Base-by-base conservation (phyloP, 1,140 invertebrate species). In the Ladona fulva region DNA sequence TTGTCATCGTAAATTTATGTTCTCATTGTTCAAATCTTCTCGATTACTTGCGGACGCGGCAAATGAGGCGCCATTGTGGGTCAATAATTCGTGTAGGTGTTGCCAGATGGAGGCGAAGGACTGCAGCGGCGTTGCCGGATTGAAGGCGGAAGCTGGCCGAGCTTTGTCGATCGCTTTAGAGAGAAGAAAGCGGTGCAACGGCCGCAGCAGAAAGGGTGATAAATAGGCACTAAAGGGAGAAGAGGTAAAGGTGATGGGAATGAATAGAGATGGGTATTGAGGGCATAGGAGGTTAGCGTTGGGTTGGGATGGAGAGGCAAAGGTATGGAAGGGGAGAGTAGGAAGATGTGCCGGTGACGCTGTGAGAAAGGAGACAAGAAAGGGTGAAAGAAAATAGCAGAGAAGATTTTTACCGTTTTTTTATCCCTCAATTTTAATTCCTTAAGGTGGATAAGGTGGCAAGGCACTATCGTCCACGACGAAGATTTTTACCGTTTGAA, bases 51-150 rank as follows among this genome's bases (percentile, higher is more conserved):
- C 52, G 52, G 52, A 66, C 52, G 16, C 52, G 3, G 16, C 52
- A 66, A 66, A 66, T 66, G 52, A 66, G 52, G 52, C 52, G 52
- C 52, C 52, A 66, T 66, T 66, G 52, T 66, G 52, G 52, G 52
- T 66, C 52, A 66, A 66, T 66, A 66, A 66, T 66, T 66, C 52
- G 52, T 66, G 52, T 3, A 66, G 52, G n/a, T 66, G 52, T 66
- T 66, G 52, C 52, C 52, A 66, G 12, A 19, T 66, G 10, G 44
- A 10, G 19, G 44, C n/a, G 52, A 66, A 66, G 52, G n/a, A 66
- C 16, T 66, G 52, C 52, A 66, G n/a, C 52, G 52, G 52, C n/a
- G 52, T 66, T 66, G 52, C 52, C 52, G 14, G 52, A 3, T 66
- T 12, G 52, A 66, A 66, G 52, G 52, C 52, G 52, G 52, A 66